These are phyloP conservation scores for Oncorhynchus masou DNA, from an alignment of 2,113 vertebrate genomes.

Conservation along the genomic window DNA sequence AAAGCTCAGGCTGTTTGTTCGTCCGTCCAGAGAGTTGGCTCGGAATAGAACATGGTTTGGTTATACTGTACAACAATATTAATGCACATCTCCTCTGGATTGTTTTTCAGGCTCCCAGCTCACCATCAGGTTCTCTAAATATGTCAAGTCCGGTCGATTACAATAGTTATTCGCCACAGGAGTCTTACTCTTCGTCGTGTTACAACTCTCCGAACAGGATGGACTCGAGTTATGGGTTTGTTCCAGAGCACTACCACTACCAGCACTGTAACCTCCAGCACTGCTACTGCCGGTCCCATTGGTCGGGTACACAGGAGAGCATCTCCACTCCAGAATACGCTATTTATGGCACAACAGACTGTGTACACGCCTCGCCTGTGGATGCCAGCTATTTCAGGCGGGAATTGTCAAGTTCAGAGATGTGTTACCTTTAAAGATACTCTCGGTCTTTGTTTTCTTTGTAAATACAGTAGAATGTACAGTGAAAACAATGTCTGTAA, in stretches of 20 bases:
- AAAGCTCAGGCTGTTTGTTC: neutral
- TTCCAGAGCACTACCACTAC: conserved; percentile 65
- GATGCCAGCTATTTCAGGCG: conserved; percentile 75
- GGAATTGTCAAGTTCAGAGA: conserved; percentile 76
- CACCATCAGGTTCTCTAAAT: conserved; percentile 72
- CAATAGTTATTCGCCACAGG: conserved; percentile 78
- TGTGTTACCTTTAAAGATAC: conserved; percentile 82
- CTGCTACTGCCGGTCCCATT: no score
- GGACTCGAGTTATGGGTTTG: conserved; percentile 69
- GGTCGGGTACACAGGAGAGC: conserved; percentile 47
- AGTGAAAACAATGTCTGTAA: neutral
- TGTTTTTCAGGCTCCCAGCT: conserved; percentile 71
- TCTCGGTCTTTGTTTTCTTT: conserved; percentile 16
- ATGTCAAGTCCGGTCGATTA: conserved; percentile 74
- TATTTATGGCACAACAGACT: conserved; percentile 70
- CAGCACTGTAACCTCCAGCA: conserved; percentile 57
- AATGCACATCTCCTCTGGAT: neutral
- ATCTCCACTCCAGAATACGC: conserved; percentile 54
- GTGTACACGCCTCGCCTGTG: conserved; percentile 27
- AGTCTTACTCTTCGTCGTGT: conserved; percentile 73
- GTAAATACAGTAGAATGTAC: conserved; percentile 34
- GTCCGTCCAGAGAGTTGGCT: neutral
- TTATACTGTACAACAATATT: neutral
- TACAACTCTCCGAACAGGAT: conserved; percentile 74
- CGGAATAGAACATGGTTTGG: neutral